Percentiles rank a stretch among this genome's conserved stretches.
Evolutionary conservation across 2,797 vertebrate species (phyloP).

Genomic region (Merluccius polli): DNA sequence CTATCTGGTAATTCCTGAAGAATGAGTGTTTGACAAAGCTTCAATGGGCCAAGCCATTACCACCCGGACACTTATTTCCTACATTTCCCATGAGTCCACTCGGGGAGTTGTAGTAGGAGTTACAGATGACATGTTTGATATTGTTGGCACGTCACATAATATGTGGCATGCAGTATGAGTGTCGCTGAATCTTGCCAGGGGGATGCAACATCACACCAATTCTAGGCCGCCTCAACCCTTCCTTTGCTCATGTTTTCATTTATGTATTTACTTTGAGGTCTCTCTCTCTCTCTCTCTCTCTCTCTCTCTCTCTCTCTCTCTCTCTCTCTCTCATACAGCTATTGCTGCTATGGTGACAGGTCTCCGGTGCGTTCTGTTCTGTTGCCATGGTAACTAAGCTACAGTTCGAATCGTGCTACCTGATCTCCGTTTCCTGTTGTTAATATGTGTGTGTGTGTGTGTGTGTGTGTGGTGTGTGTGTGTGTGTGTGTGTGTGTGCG

Average conservation of each 20-base stretch:
- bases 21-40: not conserved
- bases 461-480: too few relatives aligned
- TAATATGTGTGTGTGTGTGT: slow-evolving; percentile 16
- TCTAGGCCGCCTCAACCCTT: not conserved
- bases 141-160: not conserved
- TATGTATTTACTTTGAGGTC: too few relatives aligned
- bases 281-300: slow-evolving; percentile 8
- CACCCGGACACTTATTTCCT: not conserved
- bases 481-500: not conserved
- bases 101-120: not conserved
- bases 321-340: slow-evolving; percentile 18
- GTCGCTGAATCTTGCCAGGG: not conserved
- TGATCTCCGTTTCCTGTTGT: slow-evolving; percentile 52
- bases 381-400: slow-evolving; percentile 70
- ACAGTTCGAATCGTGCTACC: slow-evolving; percentile 55
- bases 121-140: not conserved
- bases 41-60: slow-evolving; percentile 4
- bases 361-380: slow-evolving; percentile 54
- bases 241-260: not conserved
- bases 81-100: not conserved
- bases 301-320: slow-evolving; percentile 42
- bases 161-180: not conserved
- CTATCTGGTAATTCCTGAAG: not conserved
- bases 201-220: not conserved
- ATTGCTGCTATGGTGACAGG: slow-evolving; percentile 65